These are phyloP conservation scores for Vanessa tameamea DNA, from an alignment of 1,140 invertebrate genomes.

Conservation along the genomic window DNA sequence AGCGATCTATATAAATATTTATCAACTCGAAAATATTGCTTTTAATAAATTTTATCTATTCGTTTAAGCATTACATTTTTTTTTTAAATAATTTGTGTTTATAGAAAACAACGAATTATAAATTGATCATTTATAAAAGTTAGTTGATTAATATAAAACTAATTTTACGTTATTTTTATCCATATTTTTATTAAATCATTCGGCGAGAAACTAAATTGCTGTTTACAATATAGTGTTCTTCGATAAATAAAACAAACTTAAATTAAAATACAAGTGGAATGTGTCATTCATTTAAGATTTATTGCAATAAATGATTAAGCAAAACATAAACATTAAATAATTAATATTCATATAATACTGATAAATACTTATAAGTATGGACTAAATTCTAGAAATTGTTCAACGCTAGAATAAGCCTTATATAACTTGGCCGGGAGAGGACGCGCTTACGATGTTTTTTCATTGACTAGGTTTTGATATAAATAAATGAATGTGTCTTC, in stretches of 20 bases:
- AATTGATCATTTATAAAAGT: too few relatives aligned
- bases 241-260: not conserved
- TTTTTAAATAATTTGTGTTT: too few relatives aligned
- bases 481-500: conserved; percentile 7
- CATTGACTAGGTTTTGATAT: conserved; percentile 42
- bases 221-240: not conserved
- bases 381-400: conserved; percentile 2
- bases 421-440: conserved; percentile 26
- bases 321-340: not conserved
- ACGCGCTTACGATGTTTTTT: conserved; percentile 34
- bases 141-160: too few relatives aligned
- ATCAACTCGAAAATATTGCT: conserved; percentile 29
- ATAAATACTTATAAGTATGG: not conserved
- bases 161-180: too few relatives aligned
- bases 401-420: conserved; percentile 63
- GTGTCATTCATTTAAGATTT: not conserved
- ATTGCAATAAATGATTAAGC: not conserved
- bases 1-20: conserved; percentile 5
- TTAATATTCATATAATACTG: conserved; percentile 14
- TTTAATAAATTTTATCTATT: conserved; percentile 11
- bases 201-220: not conserved
- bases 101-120: too few relatives aligned
- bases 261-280: not conserved
- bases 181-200: too few relatives aligned
- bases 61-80: too few relatives aligned